A percentile compares a stretch with the other conserved stretches of the same genome.
Conservation (phyloP, 2,888 invertebrate species). For the Erpobdella octoculata region DNA sequence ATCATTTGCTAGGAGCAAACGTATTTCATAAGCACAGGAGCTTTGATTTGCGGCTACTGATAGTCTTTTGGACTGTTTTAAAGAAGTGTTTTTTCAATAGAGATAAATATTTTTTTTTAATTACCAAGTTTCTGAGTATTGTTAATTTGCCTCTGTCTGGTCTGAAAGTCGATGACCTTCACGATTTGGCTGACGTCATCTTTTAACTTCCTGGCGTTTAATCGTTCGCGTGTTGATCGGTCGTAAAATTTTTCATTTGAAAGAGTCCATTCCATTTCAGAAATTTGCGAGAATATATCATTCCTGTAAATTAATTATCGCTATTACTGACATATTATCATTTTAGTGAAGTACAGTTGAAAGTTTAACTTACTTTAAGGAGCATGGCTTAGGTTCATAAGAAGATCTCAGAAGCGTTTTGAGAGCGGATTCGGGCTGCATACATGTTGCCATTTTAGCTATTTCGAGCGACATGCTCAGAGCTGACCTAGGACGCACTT, state of each 20-base stretch:
- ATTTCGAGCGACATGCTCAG: neutral
- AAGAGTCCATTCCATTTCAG: constrained; percentile 13
- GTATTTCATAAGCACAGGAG: no score
- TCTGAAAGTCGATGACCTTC: constrained; percentile 53
- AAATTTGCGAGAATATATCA: neutral
- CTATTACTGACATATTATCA: no score
- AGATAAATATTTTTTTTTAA: no score
- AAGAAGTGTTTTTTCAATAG: no score
- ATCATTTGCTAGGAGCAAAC: no score
- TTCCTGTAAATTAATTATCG: no score
- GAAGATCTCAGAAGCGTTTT: neutral
- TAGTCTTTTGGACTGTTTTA: no score
- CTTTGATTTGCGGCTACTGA: no score
- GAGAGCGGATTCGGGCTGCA: neutral
- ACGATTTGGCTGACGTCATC: constrained; percentile 51
- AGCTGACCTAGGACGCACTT: constrained; percentile 2
- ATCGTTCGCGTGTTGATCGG: constrained; percentile 77
- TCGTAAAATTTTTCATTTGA: constrained; percentile 50
- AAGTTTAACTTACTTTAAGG: no score
- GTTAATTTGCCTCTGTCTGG: constrained; percentile 59
- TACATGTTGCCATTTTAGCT: neutral
- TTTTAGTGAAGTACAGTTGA: no score
- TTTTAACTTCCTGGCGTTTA: constrained; percentile 53
- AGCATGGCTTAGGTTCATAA: no score
- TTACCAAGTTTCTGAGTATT: constrained; percentile 73